These are phyloP conservation scores for Gadus chalcogrammus DNA, from an alignment of 2,113 vertebrate genomes.

Conservation along the genomic window DNA sequence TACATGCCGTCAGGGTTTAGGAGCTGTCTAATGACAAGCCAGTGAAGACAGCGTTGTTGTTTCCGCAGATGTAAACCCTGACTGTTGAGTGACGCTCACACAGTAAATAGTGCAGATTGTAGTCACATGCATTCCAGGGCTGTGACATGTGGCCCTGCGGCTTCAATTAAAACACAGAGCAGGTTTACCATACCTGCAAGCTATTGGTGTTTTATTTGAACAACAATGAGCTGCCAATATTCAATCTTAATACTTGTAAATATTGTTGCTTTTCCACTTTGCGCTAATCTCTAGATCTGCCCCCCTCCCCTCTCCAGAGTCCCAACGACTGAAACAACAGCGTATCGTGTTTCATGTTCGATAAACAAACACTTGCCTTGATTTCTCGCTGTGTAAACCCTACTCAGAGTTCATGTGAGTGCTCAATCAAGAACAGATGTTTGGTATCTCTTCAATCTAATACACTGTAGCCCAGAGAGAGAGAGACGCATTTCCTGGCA, in stretches of 20 bases:
- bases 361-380: neutral
- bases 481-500: too few species aligned
- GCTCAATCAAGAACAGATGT: too few species aligned
- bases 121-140: neutral
- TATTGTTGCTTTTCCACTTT: too few species aligned
- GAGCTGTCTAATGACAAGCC: slow-evolving; percentile 3
- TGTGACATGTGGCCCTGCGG: neutral
- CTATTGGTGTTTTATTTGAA: too few species aligned
- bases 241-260: too few species aligned
- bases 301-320: neutral
- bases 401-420: too few species aligned
- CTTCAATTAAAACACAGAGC: neutral
- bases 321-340: neutral
- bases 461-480: too few species aligned
- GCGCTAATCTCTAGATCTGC: neutral
- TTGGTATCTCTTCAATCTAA: too few species aligned
- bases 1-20: neutral
- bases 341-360: neutral
- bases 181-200: neutral
- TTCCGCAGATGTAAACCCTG: slow-evolving; percentile 12
- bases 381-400: too few species aligned
- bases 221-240: too few species aligned
- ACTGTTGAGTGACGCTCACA: neutral
- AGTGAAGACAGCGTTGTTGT: slow-evolving; percentile 1
- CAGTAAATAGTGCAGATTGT: neutral